Conservation (phyloP, 1,140 invertebrate species). For the Apis florea region DNA sequence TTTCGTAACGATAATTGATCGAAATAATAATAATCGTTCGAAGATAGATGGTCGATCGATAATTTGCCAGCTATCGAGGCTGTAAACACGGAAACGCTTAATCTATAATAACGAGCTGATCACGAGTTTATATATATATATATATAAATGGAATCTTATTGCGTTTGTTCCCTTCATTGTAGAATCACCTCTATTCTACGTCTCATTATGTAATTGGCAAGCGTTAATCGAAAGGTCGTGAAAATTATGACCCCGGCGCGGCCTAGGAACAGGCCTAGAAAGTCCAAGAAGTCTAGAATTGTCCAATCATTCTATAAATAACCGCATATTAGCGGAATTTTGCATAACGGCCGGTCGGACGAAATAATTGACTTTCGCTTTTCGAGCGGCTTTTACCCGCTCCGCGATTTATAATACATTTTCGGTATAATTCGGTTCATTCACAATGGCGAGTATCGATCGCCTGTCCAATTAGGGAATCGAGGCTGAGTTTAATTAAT, state of each 20-base stretch:
- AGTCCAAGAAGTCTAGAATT: conserved; percentile 9
- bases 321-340: conserved; percentile 16
- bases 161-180: neutral
- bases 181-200: neutral
- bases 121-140: neutral
- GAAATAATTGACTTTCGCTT: conserved; percentile 39
- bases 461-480: neutral
- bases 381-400: neutral
- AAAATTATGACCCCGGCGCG: conserved; percentile 11
- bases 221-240: conserved; percentile 22
- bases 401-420: neutral
- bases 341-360: conserved; percentile 16
- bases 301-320: conserved; percentile 25
- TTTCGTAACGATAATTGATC: too few species aligned
- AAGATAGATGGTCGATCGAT: too few species aligned
- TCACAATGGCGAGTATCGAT: neutral
- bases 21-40: too few species aligned
- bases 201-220: neutral
- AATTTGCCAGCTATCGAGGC: too few species aligned
- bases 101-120: too few species aligned
- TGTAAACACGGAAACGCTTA: too few species aligned
- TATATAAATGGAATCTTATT: neutral
- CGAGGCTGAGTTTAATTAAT: neutral
- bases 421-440: neutral
- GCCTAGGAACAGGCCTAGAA: conserved; percentile 6